A percentile compares a stretch with the other conserved stretches of the same genome.
Evolutionary conservation across 2,888 invertebrate species (phyloP).

Genomic region (Ophion ventricosus): DNA sequence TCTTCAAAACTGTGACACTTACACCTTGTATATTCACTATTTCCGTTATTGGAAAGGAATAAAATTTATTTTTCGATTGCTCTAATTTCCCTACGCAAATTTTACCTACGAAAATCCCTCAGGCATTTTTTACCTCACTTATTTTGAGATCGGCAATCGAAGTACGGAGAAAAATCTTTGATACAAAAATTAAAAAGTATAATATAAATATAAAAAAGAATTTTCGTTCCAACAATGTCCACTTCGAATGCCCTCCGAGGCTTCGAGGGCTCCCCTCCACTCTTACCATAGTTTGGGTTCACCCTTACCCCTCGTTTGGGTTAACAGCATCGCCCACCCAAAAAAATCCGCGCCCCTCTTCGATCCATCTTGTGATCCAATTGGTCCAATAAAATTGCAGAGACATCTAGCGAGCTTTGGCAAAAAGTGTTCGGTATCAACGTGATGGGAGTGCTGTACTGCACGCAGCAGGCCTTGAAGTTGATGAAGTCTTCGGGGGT

Average conservation of each 20-base stretch:
- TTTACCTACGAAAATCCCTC: background rate
- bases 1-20: background rate
- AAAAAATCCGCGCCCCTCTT: background rate
- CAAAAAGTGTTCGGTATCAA: conserved; percentile 70
- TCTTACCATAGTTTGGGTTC: too few species aligned
- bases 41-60: background rate
- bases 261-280: too few species aligned
- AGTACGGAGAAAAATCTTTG: background rate
- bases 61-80: background rate
- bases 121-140: background rate
- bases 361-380: background rate
- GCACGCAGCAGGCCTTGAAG: conserved; percentile 73
- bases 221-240: too few species aligned
- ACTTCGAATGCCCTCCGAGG: too few species aligned
- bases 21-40: background rate
- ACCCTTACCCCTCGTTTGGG: background rate
- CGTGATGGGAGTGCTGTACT: conserved; percentile 75
- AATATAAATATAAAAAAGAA: background rate
- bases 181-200: background rate
- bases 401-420: conserved; percentile 68
- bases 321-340: background rate
- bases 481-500: conserved; percentile 72
- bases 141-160: background rate
- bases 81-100: background rate
- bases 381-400: conserved; percentile 49